These are phyloP conservation scores for Diloba caeruleocephala DNA, from an alignment of 2,888 invertebrate species.

Conservation along the genomic window DNA sequence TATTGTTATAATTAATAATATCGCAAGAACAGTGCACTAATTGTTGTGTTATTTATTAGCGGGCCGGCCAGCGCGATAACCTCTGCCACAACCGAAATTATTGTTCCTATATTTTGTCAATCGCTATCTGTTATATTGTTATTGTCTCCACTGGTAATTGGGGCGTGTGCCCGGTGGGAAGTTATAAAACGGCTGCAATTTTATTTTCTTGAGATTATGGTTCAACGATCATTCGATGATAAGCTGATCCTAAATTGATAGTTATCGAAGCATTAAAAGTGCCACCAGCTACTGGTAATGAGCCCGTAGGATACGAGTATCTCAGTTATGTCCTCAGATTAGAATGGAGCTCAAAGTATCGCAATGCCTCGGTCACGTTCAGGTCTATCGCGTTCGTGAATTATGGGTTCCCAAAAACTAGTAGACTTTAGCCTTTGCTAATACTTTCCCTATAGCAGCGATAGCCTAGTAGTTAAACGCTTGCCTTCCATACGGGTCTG, in stretches of 20 bases:
- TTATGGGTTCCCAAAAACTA: too few relatives aligned
- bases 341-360: too few relatives aligned
- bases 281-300: background rate
- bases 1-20: conserved; percentile 54
- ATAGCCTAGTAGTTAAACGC: too few relatives aligned
- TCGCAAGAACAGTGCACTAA: conserved; percentile 58
- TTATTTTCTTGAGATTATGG: conserved; percentile 34
- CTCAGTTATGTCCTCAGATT: too few relatives aligned
- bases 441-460: too few relatives aligned
- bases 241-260: conserved; percentile 11
- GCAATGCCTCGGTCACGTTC: too few relatives aligned
- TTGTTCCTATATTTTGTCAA: conserved; percentile 70
- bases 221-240: conserved; percentile 34
- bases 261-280: background rate
- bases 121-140: conserved; percentile 53
- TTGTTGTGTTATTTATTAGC: conserved; percentile 61
- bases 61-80: conserved; percentile 63
- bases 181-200: conserved; percentile 37
- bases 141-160: conserved; percentile 52
- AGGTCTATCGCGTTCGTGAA: too few relatives aligned
- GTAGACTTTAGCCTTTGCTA: too few relatives aligned
- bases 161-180: conserved; percentile 45
- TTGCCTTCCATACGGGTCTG: too few relatives aligned
- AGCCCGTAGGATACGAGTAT: too few relatives aligned
- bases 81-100: conserved; percentile 69